These are phyloP conservation scores for Eudasyphora cyanicolor DNA, from an alignment of 2,888 invertebrate species.

Conservation along the genomic window DNA sequence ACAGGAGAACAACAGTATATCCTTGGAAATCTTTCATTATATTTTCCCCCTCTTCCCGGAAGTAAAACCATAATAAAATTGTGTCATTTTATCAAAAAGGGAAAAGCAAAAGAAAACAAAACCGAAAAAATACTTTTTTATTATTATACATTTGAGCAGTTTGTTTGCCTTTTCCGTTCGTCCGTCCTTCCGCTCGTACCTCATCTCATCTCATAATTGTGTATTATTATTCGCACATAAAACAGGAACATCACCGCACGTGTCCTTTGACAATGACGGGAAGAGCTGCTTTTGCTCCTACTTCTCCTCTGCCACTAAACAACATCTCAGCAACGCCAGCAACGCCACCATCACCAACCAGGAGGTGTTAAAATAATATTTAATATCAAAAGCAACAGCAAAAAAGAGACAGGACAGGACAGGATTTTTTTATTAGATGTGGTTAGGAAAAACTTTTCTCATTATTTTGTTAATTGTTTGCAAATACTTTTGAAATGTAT, in stretches of 20 bases:
- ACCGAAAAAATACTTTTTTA: background rate
- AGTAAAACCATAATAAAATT: background rate
- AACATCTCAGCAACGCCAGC: background rate
- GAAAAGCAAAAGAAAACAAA: background rate
- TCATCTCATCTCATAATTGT: background rate
- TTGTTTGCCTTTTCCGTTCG: too few species aligned
- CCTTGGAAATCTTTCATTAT: background rate
- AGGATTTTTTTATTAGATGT: background rate
- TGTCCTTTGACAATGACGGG: background rate
- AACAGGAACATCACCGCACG: background rate
- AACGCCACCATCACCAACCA: background rate
- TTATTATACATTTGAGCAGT: background rate
- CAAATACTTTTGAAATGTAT: constrained; percentile 7
- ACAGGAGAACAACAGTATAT: background rate
- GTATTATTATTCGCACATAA: background rate
- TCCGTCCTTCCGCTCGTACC: too few species aligned
- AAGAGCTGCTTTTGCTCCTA: too few species aligned
- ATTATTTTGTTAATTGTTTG: constrained; percentile 30
- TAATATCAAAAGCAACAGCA: background rate
- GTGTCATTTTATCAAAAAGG: background rate
- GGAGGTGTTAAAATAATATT: constrained; percentile 9
- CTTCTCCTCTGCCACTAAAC: too few species aligned
- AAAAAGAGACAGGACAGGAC: background rate
- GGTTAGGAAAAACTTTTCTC: constrained; percentile 7
- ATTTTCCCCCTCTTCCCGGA: background rate